phyloP scores from a whole-genome alignment of 2,888 invertebrate genomes.

The Conistra vaccinii region DNA sequence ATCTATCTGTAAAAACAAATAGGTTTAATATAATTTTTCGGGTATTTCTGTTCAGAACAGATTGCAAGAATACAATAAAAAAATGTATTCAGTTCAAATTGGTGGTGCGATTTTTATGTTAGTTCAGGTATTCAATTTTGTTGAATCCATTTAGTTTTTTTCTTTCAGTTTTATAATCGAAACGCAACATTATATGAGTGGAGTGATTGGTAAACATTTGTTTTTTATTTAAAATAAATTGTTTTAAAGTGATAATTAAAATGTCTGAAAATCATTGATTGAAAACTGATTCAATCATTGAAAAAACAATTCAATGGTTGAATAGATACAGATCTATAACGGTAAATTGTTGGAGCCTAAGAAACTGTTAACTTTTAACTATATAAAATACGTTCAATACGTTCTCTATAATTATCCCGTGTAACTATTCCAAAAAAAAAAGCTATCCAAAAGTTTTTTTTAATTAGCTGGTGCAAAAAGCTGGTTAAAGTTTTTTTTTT shows the following conservation, averaged over 20 bases:
- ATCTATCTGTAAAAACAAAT: not conserved
- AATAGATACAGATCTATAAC: too few species aligned
- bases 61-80: too few species aligned
- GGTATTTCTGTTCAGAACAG: not conserved
- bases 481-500: not conserved
- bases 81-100: not conserved
- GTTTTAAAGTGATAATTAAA: not conserved
- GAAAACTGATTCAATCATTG: too few species aligned
- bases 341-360: not conserved
- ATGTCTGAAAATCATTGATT: not conserved
- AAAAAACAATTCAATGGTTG: too few species aligned
- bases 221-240: not conserved
- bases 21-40: too few species aligned
- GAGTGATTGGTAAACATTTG: not conserved
- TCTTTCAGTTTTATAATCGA: not conserved
- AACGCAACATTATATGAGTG: not conserved
- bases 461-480: not conserved
- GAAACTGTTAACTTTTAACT: not conserved
- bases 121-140: not conserved
- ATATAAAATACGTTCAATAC: too few species aligned
- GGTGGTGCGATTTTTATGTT: not conserved
- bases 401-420: too few species aligned
- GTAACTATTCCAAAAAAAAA: too few species aligned
- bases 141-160: not conserved
- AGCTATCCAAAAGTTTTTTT: not conserved